Percentiles rank a stretch among this genome's conserved stretches.
Evolutionary conservation across 1,140 invertebrate genomes (phyloP).

Genomic region (Chelonus insularis): DNA sequence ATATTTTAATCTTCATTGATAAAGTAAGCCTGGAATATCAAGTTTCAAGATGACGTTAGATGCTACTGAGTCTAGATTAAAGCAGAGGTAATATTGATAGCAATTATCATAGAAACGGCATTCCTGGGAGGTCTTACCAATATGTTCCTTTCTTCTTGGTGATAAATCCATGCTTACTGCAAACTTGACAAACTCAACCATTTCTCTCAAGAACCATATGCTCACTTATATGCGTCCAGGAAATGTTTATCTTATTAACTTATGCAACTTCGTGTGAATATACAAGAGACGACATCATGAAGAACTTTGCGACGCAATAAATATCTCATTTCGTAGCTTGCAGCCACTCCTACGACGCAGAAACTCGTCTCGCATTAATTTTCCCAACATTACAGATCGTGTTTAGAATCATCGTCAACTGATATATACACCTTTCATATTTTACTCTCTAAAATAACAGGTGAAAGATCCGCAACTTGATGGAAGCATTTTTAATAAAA

Average conservation of each 20-base stretch:
- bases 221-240: neutral
- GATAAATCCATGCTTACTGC: neutral
- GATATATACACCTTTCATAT: slow-evolving; percentile 19
- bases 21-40: neutral
- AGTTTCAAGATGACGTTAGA: slow-evolving; percentile 6
- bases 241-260: slow-evolving; percentile 11
- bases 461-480: neutral
- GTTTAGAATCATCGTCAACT: neutral
- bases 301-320: slow-evolving; percentile 32
- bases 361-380: slow-evolving; percentile 41
- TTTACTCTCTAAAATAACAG: slow-evolving; percentile 6
- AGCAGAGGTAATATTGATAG: neutral
- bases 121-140: slow-evolving; percentile 3
- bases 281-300: neutral
- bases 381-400: slow-evolving; percentile 24
- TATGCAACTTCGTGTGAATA: slow-evolving; percentile 11
- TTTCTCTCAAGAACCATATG: neutral
- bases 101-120: neutral
- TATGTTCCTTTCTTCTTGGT: neutral
- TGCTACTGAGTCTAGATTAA: neutral
- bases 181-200: neutral
- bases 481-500: slow-evolving; percentile 7
- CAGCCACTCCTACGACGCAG: slow-evolving; percentile 39
- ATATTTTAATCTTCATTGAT: slow-evolving; percentile 32
- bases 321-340: slow-evolving; percentile 38